Evolutionary conservation across 2,888 invertebrate species (phyloP), one percentile per base, ranked within the genome.

Genomic region (Auanema sp.): DNA sequence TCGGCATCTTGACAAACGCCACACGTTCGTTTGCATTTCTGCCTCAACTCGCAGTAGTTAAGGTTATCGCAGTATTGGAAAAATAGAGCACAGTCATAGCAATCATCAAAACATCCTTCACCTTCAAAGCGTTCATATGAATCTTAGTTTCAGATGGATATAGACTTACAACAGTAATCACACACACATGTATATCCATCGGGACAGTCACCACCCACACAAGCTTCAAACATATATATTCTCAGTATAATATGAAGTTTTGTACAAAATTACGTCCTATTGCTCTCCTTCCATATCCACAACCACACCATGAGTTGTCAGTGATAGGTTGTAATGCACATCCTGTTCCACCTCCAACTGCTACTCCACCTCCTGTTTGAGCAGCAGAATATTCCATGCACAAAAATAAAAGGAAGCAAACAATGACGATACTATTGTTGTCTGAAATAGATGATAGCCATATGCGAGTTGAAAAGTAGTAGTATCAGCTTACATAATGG

Each of bases 151-250:
- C 25, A 4, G 18, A 5, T 43, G 25, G 14, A 18, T 11, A 18
- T 14, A 12, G 40, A 66, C 70, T 70, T 50, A 70, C 71, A 71
- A 33, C 71, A 71, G 41, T 71, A 71, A 50, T 71, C 71, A 49
- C 71, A 71, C n/a, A 71, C 61, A 50, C 71, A 71, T 47, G 69
- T 71, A 51, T 60, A 71, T 12, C 71, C 71, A 6, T 63, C 68
- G 8, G 71, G 71, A 42, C 71, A 71, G 21, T 71, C 71, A 2
- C 71, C 71, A n/a, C 71, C 71, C 2, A 71, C 63, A 40, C 71
- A 71, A 0, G 71, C 71, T 71, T 57, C 33, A 71, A 61, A 40
- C 2, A 16, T 14, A 42, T 49, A 24, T 8, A 12, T 43, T 43
- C 43, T 43, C n/a, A 12, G 12, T 11, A 43, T 43, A 43, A 43